A percentile compares a stretch with the other conserved stretches of the same genome.
Evolutionary conservation across 2,797 vertebrate genomes (phyloP).

Genomic region (Notolabrus celidotus): DNA sequence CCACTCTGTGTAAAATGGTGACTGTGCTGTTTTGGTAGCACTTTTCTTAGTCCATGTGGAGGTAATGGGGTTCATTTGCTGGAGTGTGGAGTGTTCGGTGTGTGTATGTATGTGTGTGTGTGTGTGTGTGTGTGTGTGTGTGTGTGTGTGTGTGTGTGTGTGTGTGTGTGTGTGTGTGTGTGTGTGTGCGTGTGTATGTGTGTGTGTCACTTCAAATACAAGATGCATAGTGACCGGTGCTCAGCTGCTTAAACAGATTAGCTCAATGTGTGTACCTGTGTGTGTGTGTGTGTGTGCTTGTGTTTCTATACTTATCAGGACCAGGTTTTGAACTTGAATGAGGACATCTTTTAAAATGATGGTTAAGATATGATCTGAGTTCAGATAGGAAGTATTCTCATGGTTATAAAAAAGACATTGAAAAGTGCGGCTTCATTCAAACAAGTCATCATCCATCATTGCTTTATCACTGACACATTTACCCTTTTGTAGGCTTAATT

Average conservation of each 20-base stretch:
- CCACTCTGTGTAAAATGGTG: conserved; percentile 67
- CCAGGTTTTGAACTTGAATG: no score
- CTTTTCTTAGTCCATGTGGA: conserved; percentile 63
- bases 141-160: conserved; percentile 13
- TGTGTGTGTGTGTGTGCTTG: conserved; percentile 6
- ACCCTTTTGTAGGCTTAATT: no score
- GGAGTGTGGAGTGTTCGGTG: conserved; percentile 20
- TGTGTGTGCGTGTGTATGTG: conserved; percentile 14
- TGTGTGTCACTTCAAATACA: conserved; percentile 6
- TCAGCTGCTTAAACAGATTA: not conserved
- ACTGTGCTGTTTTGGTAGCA: conserved; percentile 52
- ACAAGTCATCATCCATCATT: no score
- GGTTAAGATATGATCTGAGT: no score
- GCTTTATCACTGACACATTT: no score
- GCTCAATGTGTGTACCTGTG: not conserved
- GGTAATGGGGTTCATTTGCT: conserved; percentile 75
- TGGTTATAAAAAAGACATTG: no score
- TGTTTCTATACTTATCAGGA: no score
- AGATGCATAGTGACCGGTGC: not conserved
- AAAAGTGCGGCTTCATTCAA: no score
- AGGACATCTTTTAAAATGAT: no score
- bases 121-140: conserved; percentile 10
- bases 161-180: conserved; percentile 19
- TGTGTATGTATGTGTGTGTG: conserved; percentile 16
- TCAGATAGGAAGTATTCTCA: no score